A percentile compares a stretch with the other conserved stretches of the same genome.
phyloP scores from a whole-genome alignment of 1,140 invertebrate species.

The Conopomorpha cramerella region DNA sequence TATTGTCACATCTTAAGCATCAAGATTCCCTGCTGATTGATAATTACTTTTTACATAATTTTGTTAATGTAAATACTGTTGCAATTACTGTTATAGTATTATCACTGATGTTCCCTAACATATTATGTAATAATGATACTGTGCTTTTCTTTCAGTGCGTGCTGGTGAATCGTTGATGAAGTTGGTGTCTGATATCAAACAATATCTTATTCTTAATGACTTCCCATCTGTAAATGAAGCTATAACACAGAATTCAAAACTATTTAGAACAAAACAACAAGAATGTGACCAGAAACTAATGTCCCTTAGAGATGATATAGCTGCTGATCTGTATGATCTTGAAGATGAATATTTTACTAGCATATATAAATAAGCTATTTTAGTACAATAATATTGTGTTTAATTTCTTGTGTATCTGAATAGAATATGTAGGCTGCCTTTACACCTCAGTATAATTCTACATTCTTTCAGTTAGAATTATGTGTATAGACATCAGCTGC shows the following conservation, averaged over 20 bases:
- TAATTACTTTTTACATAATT: too few relatives aligned
- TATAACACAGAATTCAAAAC: constrained; percentile 87
- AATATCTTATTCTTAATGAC: constrained; percentile 95
- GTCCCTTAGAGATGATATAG: constrained; percentile 91
- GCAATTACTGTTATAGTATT: too few relatives aligned
- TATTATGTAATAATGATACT: constrained; percentile 11
- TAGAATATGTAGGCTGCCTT: too few relatives aligned
- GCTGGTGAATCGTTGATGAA: constrained; percentile 96
- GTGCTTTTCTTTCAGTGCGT: constrained; percentile 64
- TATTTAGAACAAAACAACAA: constrained; percentile 86
- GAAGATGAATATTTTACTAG: constrained; percentile 98
- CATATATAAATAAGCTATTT: constrained; percentile 88
- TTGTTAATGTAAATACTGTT: too few relatives aligned
- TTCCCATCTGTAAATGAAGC: constrained; percentile 97
- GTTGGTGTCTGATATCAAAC: constrained; percentile 94
- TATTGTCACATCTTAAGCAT: too few relatives aligned
- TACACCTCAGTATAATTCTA: too few relatives aligned
- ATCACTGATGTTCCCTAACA: not conserved
- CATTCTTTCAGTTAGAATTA: too few relatives aligned
- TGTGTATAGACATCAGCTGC: too few relatives aligned
- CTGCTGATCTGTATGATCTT: constrained; percentile 91
- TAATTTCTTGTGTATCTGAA: too few relatives aligned
- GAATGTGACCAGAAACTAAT: constrained; percentile 94
- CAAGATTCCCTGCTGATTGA: too few relatives aligned
- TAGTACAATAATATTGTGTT: too few relatives aligned